phyloP scores from a whole-genome alignment of 2,888 invertebrate genomes.

The Carabus problematicus region DNA sequence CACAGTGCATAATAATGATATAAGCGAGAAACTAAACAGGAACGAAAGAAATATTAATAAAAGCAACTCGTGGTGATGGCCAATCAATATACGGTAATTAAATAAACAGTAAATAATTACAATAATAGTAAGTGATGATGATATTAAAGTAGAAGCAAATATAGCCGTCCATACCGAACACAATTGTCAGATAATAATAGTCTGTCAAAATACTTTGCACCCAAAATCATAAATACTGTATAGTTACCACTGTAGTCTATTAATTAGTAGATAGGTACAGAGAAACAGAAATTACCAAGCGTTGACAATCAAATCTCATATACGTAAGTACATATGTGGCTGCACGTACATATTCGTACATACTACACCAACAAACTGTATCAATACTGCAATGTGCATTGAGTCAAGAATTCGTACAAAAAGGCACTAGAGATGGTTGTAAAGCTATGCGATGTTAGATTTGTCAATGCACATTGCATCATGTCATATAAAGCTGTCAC shows the following conservation, averaged over 20 bases:
- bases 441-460: neutral
- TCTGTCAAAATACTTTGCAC: too few species aligned
- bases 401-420: neutral
- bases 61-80: slow-evolving; percentile 5
- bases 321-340: too few species aligned
- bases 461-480: slow-evolving; percentile 25
- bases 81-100: too few species aligned
- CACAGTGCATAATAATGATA: slow-evolving; percentile 33
- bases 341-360: slow-evolving; percentile 1
- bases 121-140: neutral
- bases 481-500: neutral
- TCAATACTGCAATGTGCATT: slow-evolving; percentile 16
- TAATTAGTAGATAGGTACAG: too few species aligned
- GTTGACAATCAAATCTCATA: slow-evolving; percentile 5
- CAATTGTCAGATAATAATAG: too few species aligned
- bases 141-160: too few species aligned
- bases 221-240: too few species aligned
- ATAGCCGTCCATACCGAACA: too few species aligned
- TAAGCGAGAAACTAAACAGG: slow-evolving; percentile 22
- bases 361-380: slow-evolving; percentile 6
- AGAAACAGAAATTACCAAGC: slow-evolving; percentile 12
- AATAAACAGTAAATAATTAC: neutral
- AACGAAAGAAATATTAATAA: slow-evolving; percentile 16
- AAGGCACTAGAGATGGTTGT: neutral
- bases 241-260: slow-evolving; percentile 1